A percentile compares a stretch with the other conserved stretches of the same genome.
These are phyloP conservation scores for Vulpes vulpes DNA, from an alignment of 2,113 vertebrate species.

Conservation along the genomic window DNA sequence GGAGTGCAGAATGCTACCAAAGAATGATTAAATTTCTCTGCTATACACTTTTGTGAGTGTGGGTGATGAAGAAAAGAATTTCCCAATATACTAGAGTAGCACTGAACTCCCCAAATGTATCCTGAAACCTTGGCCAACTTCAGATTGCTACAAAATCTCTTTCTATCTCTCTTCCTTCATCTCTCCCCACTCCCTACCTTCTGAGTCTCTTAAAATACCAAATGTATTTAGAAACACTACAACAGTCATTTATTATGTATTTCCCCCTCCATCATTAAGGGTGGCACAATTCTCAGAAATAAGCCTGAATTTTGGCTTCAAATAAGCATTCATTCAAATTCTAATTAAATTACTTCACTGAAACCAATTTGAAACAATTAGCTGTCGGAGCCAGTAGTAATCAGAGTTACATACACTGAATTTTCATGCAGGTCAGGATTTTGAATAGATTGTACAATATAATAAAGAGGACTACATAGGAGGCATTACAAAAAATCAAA, in stretches of 20 bases:
- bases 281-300: slow-evolving; percentile 61
- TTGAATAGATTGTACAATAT: slow-evolving; percentile 56
- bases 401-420: slow-evolving; percentile 56
- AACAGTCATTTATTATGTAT: slow-evolving; percentile 52
- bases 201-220: slow-evolving; percentile 35
- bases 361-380: slow-evolving; percentile 76
- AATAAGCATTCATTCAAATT: slow-evolving; percentile 76
- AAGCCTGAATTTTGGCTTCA: slow-evolving; percentile 63
- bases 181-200: neutral
- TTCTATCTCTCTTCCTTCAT: neutral
- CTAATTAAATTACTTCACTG: slow-evolving; percentile 74
- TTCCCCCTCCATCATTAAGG: slow-evolving; percentile 62
- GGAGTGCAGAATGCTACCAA: slow-evolving; percentile 67
- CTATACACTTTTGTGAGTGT: slow-evolving; percentile 55
- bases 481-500: neutral
- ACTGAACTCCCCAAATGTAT: neutral
- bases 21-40: slow-evolving; percentile 78
- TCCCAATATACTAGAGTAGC: neutral
- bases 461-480: slow-evolving; percentile 37
- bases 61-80: slow-evolving; percentile 13
- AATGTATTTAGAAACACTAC: slow-evolving; percentile 44
- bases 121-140: neutral
- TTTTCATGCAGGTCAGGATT: slow-evolving; percentile 49
- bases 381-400: slow-evolving; percentile 41
- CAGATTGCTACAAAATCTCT: neutral